Conservation (phyloP, 30 jellyfish, hydroid and myxozoan genomes). For the Hydractinia echinata region DNA sequence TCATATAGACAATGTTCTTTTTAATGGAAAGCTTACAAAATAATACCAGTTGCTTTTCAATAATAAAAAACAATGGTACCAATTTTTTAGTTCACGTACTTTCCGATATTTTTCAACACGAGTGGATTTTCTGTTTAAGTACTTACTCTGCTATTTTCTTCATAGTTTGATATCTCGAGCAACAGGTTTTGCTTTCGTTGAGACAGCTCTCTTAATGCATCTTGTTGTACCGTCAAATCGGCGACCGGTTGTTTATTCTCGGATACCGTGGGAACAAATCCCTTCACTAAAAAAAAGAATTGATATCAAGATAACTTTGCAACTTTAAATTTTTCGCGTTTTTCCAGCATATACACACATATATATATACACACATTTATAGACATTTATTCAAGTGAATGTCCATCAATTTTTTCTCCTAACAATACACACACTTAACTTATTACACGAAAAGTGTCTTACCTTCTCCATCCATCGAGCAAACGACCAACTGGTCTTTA, state of each 20-base stretch:
- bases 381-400: not conserved
- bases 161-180: slow-evolving; percentile 68
- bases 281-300: slow-evolving; percentile 54
- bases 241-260: slow-evolving; percentile 59
- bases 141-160: slow-evolving; percentile 59
- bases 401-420: not conserved
- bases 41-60: too few species aligned
- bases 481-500: slow-evolving; percentile 62
- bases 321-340: not conserved
- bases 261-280: slow-evolving; percentile 61
- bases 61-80: too few species aligned
- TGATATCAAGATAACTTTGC: not conserved
- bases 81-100: too few species aligned
- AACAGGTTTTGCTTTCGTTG: slow-evolving; percentile 64
- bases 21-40: too few species aligned
- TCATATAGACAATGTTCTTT: too few species aligned
- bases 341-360: not conserved
- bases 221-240: slow-evolving; percentile 71
- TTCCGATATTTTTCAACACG: too few species aligned
- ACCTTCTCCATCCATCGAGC: slow-evolving; percentile 97
- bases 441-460: not conserved
- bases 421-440: not conserved
- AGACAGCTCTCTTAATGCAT: slow-evolving; percentile 63
- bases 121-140: too few species aligned
- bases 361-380: not conserved